Conservation (phyloP, 2,113 vertebrate species). For the Amphiprion percula region DNA sequence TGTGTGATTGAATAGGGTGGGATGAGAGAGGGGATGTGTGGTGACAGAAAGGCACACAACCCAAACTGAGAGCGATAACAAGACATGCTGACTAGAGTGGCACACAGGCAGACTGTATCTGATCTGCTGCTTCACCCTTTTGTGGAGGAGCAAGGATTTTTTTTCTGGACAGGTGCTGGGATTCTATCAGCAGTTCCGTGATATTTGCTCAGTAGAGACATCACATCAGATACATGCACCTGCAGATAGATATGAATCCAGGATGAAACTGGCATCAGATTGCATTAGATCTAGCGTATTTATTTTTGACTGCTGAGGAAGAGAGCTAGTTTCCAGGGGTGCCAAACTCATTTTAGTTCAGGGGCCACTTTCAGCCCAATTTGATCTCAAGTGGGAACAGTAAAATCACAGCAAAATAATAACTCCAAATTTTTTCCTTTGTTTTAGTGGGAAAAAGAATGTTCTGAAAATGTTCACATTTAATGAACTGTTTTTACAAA, state of each 20-base stretch:
- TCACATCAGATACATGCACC: constrained; percentile 14
- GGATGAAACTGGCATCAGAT: constrained; percentile 39
- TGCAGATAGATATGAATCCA: constrained; percentile 39
- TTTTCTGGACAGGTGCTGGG: constrained; percentile 10
- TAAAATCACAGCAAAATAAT: no score
- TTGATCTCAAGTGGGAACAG: no score
- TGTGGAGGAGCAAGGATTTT: constrained; percentile 1
- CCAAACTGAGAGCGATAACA: constrained; percentile 51
- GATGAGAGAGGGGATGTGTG: not conserved
- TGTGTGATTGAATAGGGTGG: not conserved
- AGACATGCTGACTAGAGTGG: constrained; percentile 35
- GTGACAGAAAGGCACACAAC: constrained; percentile 42
- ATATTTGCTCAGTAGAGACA: constrained; percentile 46
- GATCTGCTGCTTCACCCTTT: constrained; percentile 32
- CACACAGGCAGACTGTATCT: constrained; percentile 33
- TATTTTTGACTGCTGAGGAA: constrained; percentile 23
- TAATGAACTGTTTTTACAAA: no score
- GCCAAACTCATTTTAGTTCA: no score
- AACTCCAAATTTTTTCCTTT: no score
- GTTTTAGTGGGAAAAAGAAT: no score
- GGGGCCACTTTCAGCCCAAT: no score
- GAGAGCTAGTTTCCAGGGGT: no score
- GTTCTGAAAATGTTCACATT: no score
- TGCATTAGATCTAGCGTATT: constrained; percentile 6
- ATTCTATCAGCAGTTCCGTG: constrained; percentile 25